These are phyloP conservation scores for Brienomyrus brachyistius DNA, from an alignment of 2,113 vertebrate species.

Conservation along the genomic window DNA sequence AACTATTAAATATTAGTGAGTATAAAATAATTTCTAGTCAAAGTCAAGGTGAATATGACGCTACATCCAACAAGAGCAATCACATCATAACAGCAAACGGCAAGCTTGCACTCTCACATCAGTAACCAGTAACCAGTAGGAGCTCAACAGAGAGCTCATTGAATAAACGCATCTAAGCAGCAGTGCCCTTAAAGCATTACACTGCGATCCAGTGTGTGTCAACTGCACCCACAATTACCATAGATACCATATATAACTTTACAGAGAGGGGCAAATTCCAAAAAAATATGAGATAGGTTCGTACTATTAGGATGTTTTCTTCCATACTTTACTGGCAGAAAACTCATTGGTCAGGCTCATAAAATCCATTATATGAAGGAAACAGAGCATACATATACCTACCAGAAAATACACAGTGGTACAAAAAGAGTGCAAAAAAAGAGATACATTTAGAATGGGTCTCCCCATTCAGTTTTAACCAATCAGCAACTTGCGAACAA, in stretches of 20 bases:
- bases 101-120: not conserved
- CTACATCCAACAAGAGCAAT: not conserved
- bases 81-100: not conserved
- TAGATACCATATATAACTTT: not conserved
- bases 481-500: not conserved
- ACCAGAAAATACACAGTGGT: not conserved
- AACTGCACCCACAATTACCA: not conserved
- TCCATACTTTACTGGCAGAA: not conserved
- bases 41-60: not conserved
- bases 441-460: not conserved
- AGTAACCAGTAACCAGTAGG: not conserved
- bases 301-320: not conserved
- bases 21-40: not conserved
- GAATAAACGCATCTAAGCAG: not conserved
- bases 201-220: not conserved
- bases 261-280: not conserved
- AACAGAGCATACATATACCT: not conserved
- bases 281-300: not conserved
- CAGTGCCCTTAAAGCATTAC: not conserved
- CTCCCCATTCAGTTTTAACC: not conserved
- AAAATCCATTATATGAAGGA: not conserved
- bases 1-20: not conserved
- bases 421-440: not conserved
- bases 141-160: not conserved
- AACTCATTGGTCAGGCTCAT: not conserved